phyloP scores from a whole-genome alignment of 2,113 vertebrate species.

The Mesocricetus auratus region DNA sequence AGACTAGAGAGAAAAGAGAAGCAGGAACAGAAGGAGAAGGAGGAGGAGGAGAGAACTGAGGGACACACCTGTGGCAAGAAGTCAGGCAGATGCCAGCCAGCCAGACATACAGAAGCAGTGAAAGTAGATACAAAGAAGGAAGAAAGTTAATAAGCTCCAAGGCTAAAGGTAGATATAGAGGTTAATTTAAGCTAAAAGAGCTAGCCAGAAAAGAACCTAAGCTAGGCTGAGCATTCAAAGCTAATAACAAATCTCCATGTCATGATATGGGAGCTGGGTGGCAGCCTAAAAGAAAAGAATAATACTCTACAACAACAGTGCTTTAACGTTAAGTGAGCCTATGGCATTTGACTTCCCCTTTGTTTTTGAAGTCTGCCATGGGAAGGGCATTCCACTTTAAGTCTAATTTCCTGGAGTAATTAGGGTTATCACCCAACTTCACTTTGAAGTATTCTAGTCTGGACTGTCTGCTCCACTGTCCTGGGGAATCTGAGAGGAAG shows the following conservation, averaged over 20 bases:
- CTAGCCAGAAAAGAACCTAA: neutral
- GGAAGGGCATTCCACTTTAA: neutral
- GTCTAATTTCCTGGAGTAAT: neutral
- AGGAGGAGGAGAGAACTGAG: neutral
- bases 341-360: neutral
- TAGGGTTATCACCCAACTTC: neutral
- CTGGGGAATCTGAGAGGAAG: neutral
- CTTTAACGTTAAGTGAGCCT: neutral
- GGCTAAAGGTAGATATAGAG: neutral
- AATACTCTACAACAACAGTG: neutral
- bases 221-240: neutral
- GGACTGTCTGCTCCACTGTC: neutral
- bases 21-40: too few species aligned
- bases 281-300: neutral
- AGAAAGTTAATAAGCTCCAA: neutral
- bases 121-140: neutral
- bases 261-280: neutral
- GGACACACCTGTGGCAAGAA: neutral
- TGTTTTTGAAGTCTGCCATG: conserved; percentile 36
- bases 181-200: neutral
- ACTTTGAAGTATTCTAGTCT: conserved; percentile 38
- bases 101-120: neutral
- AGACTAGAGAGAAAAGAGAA: neutral
- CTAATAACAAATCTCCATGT: neutral
- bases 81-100: neutral